Evolutionary conservation across 2,797 vertebrate genomes (phyloP), one percentile per base, ranked within the genome.

Genomic region (Coluber constrictor): DNA sequence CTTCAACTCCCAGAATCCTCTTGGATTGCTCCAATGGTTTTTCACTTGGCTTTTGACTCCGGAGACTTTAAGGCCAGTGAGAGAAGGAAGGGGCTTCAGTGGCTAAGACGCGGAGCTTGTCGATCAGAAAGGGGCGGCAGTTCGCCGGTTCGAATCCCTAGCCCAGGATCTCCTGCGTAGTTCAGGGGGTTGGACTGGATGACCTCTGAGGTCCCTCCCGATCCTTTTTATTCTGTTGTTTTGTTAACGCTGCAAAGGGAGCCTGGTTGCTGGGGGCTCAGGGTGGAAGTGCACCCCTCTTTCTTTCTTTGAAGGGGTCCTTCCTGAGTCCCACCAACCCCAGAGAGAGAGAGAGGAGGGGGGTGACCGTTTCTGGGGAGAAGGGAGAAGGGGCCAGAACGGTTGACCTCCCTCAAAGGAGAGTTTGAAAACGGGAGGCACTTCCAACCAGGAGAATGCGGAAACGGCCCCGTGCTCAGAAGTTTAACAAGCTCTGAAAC

Each of bases 371-470:
- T n/a, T 92, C 0, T 10, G 60, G 0, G 60, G 95, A 95, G 88
- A 55, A 90, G 93, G 94, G 93, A 94, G 92, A 91, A 90, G 95
- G 95, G 94, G 92, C 57, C 93, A 90, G 92, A 95, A 91, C 54
- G 63, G 8, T 43, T 92, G 47, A 92, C 91, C 92, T 95, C 93
- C 96, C 95, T 95, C 93, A 60, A 97, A 96, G 95, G 88, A 90
- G 23, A 43, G 0, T 29, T 87, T 61, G 5, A 61, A 74, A 27
- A 16, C 63, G 93, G 93, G 94, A 90, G 63, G 66, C 95, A 96
- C 96, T 96, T 97, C 97, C 96, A 97, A 97, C 95, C 29, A 5
- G 63, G 96, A 54, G 93, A 93, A 92, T 86, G 95, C 95, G 97
- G 97, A 97, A 97, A 91, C 13, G 2, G 59, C 23, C 94, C 87